phyloP scores from a whole-genome alignment of 2,888 invertebrate genomes.

The Minunthozetes semirufus region DNA sequence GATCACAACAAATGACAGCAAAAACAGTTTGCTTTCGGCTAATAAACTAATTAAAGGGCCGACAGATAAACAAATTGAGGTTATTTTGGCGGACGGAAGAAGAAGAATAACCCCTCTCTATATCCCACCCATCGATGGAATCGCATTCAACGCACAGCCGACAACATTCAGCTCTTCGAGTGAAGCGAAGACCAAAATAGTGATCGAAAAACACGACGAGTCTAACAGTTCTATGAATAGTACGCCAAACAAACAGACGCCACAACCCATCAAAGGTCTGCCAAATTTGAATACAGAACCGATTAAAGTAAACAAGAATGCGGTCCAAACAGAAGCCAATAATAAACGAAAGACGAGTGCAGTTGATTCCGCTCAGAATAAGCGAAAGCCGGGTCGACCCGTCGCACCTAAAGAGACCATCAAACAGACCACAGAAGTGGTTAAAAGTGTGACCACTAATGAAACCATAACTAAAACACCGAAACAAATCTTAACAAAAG shows the following conservation, averaged over 20 bases:
- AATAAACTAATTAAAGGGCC: conserved; percentile 54
- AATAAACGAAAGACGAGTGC: background rate
- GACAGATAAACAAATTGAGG: conserved; percentile 81
- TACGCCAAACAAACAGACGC: background rate
- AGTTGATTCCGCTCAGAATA: conserved; percentile 28
- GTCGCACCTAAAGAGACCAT: background rate
- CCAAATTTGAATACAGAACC: conserved; percentile 19
- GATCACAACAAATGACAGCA: conserved; percentile 13
- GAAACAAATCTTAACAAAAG: background rate
- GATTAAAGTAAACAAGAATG: conserved; percentile 6
- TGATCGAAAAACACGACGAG: conserved; percentile 63
- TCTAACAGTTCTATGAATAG: conserved; percentile 9
- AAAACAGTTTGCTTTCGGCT: background rate
- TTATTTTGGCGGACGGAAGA: conserved; percentile 85
- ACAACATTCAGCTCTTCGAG: conserved; percentile 59
- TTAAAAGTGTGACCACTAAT: conserved; percentile 8
- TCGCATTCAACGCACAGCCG: conserved; percentile 35
- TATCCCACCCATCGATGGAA: conserved; percentile 58
- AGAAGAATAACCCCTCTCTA: conserved; percentile 93
- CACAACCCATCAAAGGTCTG: background rate
- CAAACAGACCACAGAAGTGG: background rate
- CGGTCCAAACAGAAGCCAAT: background rate
- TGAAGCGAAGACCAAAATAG: conserved; percentile 69
- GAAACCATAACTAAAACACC: conserved; percentile 34
- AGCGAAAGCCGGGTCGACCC: conserved; percentile 43